Evolutionary conservation across 2,797 vertebrate species (phyloP), one percentile per base, ranked within the genome.

Genomic region (Pelobates cultripes): DNA sequence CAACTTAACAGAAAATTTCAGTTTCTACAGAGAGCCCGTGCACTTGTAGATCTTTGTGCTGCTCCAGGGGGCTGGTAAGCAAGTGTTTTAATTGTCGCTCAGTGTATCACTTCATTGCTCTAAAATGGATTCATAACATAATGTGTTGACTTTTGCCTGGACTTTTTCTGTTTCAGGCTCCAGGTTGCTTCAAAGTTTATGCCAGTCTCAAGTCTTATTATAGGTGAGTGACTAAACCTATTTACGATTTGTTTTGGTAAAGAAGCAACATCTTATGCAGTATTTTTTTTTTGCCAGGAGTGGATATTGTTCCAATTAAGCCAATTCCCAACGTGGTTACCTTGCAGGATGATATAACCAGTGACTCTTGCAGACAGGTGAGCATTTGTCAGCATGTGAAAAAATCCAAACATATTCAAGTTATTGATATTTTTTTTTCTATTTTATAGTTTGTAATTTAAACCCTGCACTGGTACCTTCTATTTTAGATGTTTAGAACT

Each of bases 171-270:
- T 86, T 75, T 0, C 73, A 99, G 98, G 98, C 86, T 98, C 74
- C 98, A 99, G 67, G 98, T 99, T 84, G 97, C 97, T 0, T 95
- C 97, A 44, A 99, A 98, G 70, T 99, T 99, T 87, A 99, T 99
- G 98, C 98, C 97, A 0, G 93, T 99, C 63, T 99, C 98, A 82
- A 99, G 98, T 88, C 94, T 99, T 53, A 94, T 99, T 47, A 95
- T 99, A 45, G 97, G 98, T 99, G 87, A 96, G 96, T 91, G 78
- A 77, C 3, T 7, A 41, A 73, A 55, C 10, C 5, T 10, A 7
- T 64, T n/a, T 61, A 5, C 14, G 4, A 14, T 10, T 7, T 64
- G 17, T 64, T 7, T 64, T 64, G 17, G 3, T 12, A 57, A 57
- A 70, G 81, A 60, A 17, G 9, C 17, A 7, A 12, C 13, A 3